Conservation (phyloP, 2,888 invertebrate genomes). For the Conistra vaccinii region DNA sequence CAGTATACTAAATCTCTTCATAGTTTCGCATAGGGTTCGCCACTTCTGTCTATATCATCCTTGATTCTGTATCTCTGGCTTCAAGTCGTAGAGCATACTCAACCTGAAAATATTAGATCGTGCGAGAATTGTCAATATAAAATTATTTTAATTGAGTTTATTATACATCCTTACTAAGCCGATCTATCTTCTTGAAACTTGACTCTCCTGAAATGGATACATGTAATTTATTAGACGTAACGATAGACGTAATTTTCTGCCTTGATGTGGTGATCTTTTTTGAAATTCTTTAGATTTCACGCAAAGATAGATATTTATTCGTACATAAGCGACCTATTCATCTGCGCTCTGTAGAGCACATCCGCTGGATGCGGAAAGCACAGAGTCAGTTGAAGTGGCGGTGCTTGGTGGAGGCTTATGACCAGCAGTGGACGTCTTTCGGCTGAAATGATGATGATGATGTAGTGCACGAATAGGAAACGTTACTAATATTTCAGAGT, state of each 20-base stretch:
- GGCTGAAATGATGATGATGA: too few relatives aligned
- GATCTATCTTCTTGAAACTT: not conserved
- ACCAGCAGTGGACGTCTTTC: too few relatives aligned
- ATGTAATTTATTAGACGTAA: too few relatives aligned
- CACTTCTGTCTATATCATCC: not conserved
- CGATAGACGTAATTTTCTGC: too few relatives aligned
- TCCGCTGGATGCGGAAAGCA: too few relatives aligned
- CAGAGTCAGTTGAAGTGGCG: too few relatives aligned
- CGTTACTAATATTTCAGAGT: conserved; percentile 14
- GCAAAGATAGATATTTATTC: not conserved
- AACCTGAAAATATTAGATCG: not conserved
- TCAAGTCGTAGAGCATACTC: not conserved
- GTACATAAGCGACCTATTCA: not conserved
- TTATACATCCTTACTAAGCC: not conserved
- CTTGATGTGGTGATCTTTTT: not conserved
- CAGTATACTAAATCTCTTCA: too few relatives aligned
- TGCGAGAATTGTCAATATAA: not conserved
- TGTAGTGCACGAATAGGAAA: not conserved
- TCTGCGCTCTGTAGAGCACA: not conserved
- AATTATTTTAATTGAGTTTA: not conserved
- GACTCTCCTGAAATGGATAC: not conserved
- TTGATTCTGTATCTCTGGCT: not conserved
- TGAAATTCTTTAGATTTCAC: not conserved
- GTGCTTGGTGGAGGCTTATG: too few relatives aligned
- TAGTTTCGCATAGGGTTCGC: not conserved